phyloP scores from a whole-genome alignment of 2,888 invertebrate genomes.

The Onthophagus sagittarius region DNA sequence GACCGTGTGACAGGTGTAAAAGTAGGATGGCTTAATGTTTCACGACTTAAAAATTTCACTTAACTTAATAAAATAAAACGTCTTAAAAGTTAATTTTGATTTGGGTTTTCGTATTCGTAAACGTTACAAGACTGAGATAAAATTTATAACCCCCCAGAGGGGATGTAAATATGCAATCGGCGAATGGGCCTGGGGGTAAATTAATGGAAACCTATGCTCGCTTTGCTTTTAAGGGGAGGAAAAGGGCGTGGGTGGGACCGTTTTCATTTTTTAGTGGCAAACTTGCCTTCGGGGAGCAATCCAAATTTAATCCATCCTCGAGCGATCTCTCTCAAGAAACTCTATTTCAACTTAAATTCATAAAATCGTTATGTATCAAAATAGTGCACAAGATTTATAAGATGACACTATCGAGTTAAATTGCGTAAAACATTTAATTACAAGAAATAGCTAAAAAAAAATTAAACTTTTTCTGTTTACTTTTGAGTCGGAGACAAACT shows the following conservation, averaged over 20 bases:
- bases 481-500: too few species aligned
- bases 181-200: not conserved
- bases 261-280: not conserved
- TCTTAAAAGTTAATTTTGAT: not conserved
- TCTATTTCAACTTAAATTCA: not conserved
- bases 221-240: not conserved
- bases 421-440: too few species aligned
- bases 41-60: not conserved
- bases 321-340: not conserved
- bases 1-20: not conserved
- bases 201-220: not conserved
- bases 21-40: not conserved
- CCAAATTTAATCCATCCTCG: not conserved
- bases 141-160: not conserved
- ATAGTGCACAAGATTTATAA: too few species aligned
- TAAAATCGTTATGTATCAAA: too few species aligned
- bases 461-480: too few species aligned
- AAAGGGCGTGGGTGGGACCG: not conserved
- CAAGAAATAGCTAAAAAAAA: too few species aligned
- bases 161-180: not conserved
- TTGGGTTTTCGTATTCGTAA: not conserved
- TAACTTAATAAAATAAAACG: not conserved
- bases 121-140: not conserved
- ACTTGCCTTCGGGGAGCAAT: not conserved
- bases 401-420: too few species aligned